A percentile compares a stretch with the other conserved stretches of the same genome.
Conservation (phyloP, 2,113 vertebrate species). For the Rafetus swinhoei region DNA sequence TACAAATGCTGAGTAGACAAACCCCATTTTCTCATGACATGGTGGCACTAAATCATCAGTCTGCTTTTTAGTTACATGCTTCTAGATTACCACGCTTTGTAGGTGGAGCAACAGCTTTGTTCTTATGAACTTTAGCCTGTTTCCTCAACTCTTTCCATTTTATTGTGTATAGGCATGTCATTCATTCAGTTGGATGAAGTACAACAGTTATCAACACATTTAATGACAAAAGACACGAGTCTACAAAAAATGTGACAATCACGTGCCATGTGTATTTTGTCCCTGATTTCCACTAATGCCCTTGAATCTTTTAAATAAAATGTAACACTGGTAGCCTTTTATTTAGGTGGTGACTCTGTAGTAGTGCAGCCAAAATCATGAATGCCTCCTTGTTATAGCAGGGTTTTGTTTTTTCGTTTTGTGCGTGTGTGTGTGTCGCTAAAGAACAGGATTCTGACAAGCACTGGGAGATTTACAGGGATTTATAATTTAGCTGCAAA, state of each 20-base stretch:
- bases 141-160: background rate
- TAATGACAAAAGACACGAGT: background rate
- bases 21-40: background rate
- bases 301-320: constrained; percentile 5
- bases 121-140: background rate
- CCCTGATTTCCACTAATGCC: background rate
- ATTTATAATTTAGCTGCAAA: constrained; percentile 45
- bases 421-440: background rate
- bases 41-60: background rate
- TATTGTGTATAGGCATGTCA: background rate
- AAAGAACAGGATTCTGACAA: constrained; percentile 34
- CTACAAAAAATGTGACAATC: background rate
- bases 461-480: constrained; percentile 47
- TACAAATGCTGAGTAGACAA: background rate
- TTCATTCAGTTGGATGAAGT: constrained; percentile 7
- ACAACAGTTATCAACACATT: background rate
- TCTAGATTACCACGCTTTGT: fast-evolving
- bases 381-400: constrained; percentile 64
- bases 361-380: constrained; percentile 29
- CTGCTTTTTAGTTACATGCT: background rate
- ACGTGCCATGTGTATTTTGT: background rate
- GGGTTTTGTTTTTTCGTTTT: background rate
- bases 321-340: background rate
- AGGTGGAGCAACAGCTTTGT: background rate
- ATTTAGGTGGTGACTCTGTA: constrained; percentile 21